Percentiles rank a stretch among this genome's conserved stretches.
phyloP scores from a whole-genome alignment of 1,140 invertebrate genomes.

The Pogonomyrmex barbatus region DNA sequence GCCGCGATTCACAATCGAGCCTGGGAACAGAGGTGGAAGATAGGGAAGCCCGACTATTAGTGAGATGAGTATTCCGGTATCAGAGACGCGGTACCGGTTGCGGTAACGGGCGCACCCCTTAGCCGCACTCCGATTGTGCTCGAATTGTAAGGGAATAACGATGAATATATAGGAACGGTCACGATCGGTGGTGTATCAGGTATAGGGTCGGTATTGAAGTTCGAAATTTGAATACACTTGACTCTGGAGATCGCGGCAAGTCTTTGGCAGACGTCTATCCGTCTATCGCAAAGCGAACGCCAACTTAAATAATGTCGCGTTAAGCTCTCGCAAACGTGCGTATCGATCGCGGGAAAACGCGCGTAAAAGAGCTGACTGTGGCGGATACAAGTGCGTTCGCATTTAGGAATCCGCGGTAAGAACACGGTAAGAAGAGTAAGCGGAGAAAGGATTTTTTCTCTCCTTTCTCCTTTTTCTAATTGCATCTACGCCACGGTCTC shows the following conservation, averaged over 20 bases:
- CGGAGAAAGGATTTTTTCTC: constrained; percentile 1
- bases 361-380: not conserved
- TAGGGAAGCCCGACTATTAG: constrained; percentile 61
- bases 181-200: constrained; percentile 22
- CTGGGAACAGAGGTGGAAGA: constrained; percentile 58
- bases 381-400: not conserved
- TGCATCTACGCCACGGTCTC: not conserved
- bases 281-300: constrained; percentile 1
- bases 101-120: constrained; percentile 56
- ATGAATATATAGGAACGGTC: constrained; percentile 43
- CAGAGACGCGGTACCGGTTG: constrained; percentile 60
- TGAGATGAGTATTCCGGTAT: constrained; percentile 64
- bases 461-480: constrained; percentile 5
- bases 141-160: constrained; percentile 62
- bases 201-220: not conserved
- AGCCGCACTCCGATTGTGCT: constrained; percentile 57
- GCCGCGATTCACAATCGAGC: constrained; percentile 61
- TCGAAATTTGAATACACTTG: constrained; percentile 56
- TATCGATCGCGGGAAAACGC: constrained; percentile 13
- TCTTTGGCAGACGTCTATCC: constrained; percentile 23
- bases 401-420: not conserved
- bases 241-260: constrained; percentile 4
- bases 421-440: not conserved
- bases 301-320: constrained; percentile 16
- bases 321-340: not conserved